Evolutionary conservation across 1,140 invertebrate genomes (phyloP), one percentile per base, ranked within the genome.

Genomic region (Platyscapa corneri): DNA sequence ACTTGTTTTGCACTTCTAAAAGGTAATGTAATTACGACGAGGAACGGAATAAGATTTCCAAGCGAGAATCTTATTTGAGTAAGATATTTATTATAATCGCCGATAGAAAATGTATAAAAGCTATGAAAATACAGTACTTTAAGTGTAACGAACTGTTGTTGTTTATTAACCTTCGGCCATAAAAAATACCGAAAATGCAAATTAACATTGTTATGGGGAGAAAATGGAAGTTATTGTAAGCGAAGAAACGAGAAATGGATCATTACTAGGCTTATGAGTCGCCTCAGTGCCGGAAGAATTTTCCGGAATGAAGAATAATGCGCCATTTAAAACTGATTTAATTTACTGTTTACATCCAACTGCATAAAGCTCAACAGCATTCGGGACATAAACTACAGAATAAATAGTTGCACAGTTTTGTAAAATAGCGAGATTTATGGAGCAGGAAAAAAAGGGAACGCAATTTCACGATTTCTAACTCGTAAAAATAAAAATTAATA

Each of bases 11-110:
- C 60, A 67, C 60, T 80, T 80, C 39, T 8, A 10, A 74, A 39
- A 74, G 42, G 23, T 74, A 74, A 42, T 67, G 78, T 27, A 53
- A 64, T 46, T 64, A 80, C 32, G 37, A 67, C 20, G 27, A 14
- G 49, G 27, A n/a, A 67, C 37, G 37, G n/a, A 67, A 80, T 46
- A 34, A 67, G 64, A 46, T 46, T n/a, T 82, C 32, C 27, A 20
- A 72, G 64, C 32, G 39, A 83, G n/a, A 76, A 3, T 30, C 37
- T 81, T 82, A 72, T 53, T 65, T 27, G 27, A 37, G 30, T 83
- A 76, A 82, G 46, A 77, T 79, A 84, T 84, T 84, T 84, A 84
- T 84, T 79, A 79, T 84, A 84, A 70, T 64, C 34, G 75, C 18
- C 60, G 64, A 84, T 79, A 67, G 16, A 46, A 39, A 70, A 56